Conservation (phyloP, 2,113 vertebrate genomes). For the Paraplagusia blochii region DNA sequence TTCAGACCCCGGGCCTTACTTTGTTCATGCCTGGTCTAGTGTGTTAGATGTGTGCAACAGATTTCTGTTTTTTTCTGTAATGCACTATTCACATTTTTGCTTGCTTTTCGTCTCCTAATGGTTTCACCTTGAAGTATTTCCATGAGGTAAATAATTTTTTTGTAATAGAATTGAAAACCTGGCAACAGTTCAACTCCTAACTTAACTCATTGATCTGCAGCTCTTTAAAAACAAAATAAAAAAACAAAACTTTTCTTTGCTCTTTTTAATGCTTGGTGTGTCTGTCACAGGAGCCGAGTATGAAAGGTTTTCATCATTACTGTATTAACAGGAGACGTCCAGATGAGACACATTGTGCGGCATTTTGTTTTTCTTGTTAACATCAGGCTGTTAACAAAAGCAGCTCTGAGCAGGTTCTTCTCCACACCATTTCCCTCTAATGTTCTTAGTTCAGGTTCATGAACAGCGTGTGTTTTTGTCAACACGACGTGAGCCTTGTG, state of each 20-base stretch:
- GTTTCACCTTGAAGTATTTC: conserved; percentile 12
- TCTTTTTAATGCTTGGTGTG: not conserved
- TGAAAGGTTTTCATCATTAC: conserved; percentile 31
- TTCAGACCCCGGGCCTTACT: too few relatives aligned
- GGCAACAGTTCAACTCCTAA: not conserved
- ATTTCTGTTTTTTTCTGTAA: too few relatives aligned
- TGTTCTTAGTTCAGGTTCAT: conserved; percentile 9
- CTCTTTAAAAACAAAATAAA: conserved; percentile 1
- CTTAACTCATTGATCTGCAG: conserved; percentile 8
- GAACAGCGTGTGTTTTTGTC: conserved; percentile 5
- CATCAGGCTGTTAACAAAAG: not conserved
- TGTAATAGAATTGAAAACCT: not conserved
- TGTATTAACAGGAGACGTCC: conserved; percentile 14
- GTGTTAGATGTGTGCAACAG: too few relatives aligned
- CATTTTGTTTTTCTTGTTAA: not conserved
- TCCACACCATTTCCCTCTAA: conserved; percentile 7
- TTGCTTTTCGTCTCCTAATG: not conserved
- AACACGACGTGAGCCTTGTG: conserved; percentile 31
- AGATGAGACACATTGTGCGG: conserved; percentile 24
- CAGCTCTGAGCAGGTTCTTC: not conserved
- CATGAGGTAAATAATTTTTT: not conserved
- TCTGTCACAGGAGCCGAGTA: not conserved
- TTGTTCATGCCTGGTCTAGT: too few relatives aligned
- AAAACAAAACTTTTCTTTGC: not conserved
- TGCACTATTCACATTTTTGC: not conserved